These are phyloP conservation scores for Columba janthina DNA, from an alignment of 2,113 vertebrate genomes.

Conservation along the genomic window DNA sequence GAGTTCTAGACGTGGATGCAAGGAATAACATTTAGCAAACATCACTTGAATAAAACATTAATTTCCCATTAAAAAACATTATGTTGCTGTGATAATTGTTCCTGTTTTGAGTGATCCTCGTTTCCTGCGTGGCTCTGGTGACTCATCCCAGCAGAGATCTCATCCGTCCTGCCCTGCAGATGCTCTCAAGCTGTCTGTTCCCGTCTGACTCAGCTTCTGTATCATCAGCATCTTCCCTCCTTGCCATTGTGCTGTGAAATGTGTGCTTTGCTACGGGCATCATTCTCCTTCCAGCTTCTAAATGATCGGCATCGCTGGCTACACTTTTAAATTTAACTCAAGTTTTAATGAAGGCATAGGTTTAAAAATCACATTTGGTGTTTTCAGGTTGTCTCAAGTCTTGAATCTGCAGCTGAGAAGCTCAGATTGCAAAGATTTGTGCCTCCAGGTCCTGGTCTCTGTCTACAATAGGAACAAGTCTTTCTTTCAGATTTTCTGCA, in stretches of 20 bases:
- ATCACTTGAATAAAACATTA: constrained; percentile 55
- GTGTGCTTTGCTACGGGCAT: background rate
- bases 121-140: constrained; percentile 40
- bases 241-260: background rate
- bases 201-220: constrained; percentile 18
- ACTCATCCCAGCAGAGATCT: constrained; percentile 22
- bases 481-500: background rate
- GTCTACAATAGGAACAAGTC: background rate
- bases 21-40: background rate
- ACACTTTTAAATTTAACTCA: background rate
- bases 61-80: constrained; percentile 37
- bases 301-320: background rate
- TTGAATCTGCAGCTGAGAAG: background rate
- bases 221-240: background rate
- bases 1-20: background rate
- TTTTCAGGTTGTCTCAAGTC: background rate
- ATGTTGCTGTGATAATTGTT: constrained; percentile 36
- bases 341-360: background rate
- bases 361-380: background rate
- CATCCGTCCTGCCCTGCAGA: constrained; percentile 36
- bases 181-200: constrained; percentile 26
- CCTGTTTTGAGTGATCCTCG: constrained; percentile 34
- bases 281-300: background rate
- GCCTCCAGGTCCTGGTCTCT: background rate
- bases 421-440: background rate